Base-by-base conservation (phyloP, 2,888 invertebrate species). In the Synergus japonicus region DNA sequence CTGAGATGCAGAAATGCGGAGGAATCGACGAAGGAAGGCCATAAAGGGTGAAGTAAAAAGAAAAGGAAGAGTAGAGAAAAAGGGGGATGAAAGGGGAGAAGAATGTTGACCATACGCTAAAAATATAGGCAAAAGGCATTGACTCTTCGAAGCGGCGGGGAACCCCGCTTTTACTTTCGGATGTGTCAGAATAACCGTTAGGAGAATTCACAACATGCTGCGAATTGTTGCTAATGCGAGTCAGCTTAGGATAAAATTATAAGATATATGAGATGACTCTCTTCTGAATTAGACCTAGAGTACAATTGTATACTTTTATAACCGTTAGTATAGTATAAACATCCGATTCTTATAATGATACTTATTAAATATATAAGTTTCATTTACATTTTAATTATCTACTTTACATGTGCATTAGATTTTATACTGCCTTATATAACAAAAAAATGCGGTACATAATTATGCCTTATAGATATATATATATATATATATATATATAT, bases 61-160 rank as follows among this genome's bases (percentile, higher is more conserved):
- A 78, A 77, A 79, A 79, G 78, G 78, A 82, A 84, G 81, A 82
- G 79, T 79, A 81, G 80, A 73, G 63, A 67, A 65, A 43, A 69
- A 60, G 46, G 29, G 43, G 64, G 77, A 78, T 76, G 83, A 78
- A 78, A 81, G 79, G 82, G 80, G 83, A 82, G 81, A 80, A 84
- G 87, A 88, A 88, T 88, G 88, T 85, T 86, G 88, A 88, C 87
- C 88, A 89, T 86, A 78, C 63, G 82, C 86, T 87, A 89, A 87
- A 88, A 87, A 88, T 87, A 85, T 85, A 83, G 82, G 84, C 87
- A 83, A 86, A 84, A 88, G 88, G 83, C 88, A 85, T 87, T 83
- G 87, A 85, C 88, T 86, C 81, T 83, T 82, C 77, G 80, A 83
- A 65, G 80, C 81, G 79, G 78, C 76, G 78, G 80, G 64, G 76